phyloP scores from a whole-genome alignment of 2,888 invertebrate species.

The Cremastinae sp. region DNA sequence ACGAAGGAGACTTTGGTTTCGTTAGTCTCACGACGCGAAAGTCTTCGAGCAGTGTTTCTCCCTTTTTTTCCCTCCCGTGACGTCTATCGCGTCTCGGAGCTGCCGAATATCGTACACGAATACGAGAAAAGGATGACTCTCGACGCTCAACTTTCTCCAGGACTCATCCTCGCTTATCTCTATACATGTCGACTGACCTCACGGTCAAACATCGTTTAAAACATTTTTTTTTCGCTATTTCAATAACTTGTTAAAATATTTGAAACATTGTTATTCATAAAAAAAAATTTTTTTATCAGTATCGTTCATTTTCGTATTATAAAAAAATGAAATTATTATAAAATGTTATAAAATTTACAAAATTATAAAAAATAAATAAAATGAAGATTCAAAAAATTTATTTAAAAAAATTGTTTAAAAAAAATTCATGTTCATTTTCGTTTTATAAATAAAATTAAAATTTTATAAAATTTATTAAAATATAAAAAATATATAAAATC shows the following conservation, averaged over 20 bases:
- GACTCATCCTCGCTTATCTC: not conserved
- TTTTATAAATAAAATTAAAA: too few relatives aligned
- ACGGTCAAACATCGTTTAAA: too few relatives aligned
- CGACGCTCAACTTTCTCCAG: slow-evolving; percentile 59
- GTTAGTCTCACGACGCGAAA: slow-evolving; percentile 36
- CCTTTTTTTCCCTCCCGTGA: slow-evolving; percentile 8
- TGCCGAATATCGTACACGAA: slow-evolving; percentile 38
- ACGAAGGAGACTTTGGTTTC: slow-evolving; percentile 4
- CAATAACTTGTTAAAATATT: not conserved
- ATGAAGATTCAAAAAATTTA: not conserved
- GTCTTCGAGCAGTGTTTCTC: not conserved
- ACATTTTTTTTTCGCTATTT: too few relatives aligned
- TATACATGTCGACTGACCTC: too few relatives aligned
- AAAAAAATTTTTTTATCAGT: too few relatives aligned
- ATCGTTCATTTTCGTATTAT: too few relatives aligned
- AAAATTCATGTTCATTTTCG: too few relatives aligned
- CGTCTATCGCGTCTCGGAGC: slow-evolving; percentile 48
- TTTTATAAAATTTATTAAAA: too few relatives aligned
- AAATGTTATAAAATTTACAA: not conserved
- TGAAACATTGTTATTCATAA: not conserved
- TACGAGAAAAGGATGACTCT: slow-evolving; percentile 49
- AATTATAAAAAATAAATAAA: not conserved
- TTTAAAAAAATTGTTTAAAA: not conserved
- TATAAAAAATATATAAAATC: too few relatives aligned
- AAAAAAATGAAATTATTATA: slow-evolving; percentile 13